Evolutionary conservation across 2,888 invertebrate species (phyloP).

Genomic region (Chymomyza fuscimana): DNA sequence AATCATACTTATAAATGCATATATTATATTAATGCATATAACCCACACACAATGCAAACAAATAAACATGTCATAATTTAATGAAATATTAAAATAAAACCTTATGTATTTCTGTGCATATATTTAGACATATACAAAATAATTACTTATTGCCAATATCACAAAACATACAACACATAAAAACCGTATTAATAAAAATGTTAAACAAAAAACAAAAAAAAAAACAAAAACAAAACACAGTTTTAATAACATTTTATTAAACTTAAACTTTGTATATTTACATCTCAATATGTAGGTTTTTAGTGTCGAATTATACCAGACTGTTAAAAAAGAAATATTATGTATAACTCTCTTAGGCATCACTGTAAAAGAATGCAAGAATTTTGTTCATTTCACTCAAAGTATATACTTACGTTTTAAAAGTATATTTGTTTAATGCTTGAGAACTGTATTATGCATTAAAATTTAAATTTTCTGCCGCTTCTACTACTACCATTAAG

Average conservation of each 20-base stretch:
- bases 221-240: slow-evolving; percentile 31
- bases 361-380: slow-evolving; percentile 67
- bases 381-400: slow-evolving; percentile 46
- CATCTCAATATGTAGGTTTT: slow-evolving; percentile 3
- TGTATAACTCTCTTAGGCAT: slow-evolving; percentile 50
- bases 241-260: slow-evolving; percentile 54
- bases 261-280: slow-evolving; percentile 47
- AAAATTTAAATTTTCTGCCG: slow-evolving; percentile 18
- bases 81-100: slow-evolving; percentile 37
- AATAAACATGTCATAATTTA: slow-evolving; percentile 65
- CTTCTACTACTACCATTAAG: slow-evolving; percentile 34
- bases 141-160: slow-evolving; percentile 57
- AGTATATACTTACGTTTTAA: too few species aligned
- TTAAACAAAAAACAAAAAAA: slow-evolving; percentile 24
- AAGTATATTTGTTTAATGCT: background rate
- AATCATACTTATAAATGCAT: background rate
- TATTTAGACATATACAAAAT: slow-evolving; percentile 35
- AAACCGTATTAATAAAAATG: slow-evolving; percentile 36
- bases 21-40: slow-evolving; percentile 19
- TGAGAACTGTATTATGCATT: slow-evolving; percentile 26
- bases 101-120: slow-evolving; percentile 40
- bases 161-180: slow-evolving; percentile 39
- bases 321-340: background rate
- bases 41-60: slow-evolving; percentile 10
- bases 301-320: background rate